Evolutionary conservation across 2,888 invertebrate species (phyloP), one percentile per base, ranked within the genome.

Genomic region (Allacma fusca): DNA sequence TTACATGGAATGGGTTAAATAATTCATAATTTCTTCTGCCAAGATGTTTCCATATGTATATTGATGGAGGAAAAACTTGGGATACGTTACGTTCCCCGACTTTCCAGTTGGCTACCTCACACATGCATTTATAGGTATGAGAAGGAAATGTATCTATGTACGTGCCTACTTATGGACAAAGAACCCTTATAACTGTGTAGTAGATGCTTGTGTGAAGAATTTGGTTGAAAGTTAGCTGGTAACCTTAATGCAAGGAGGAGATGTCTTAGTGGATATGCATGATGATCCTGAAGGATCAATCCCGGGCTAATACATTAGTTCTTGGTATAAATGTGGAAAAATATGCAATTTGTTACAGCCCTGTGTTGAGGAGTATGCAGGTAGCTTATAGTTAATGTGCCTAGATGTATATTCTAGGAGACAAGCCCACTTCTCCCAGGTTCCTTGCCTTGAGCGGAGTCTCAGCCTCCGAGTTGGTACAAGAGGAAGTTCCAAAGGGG

Each of bases 281-380:
- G 50, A n/a, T 50, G 50, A 50, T 50, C 50, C 50, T 50, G 16
- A 2, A 50, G 50, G 50, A 50, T 50, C 5, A 50, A 50, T 50
- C 16, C 50, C 19, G 1, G 4, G 50, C 5, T 50, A 50, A 50
- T 50, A n/a, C 50, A 50, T 50, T 50, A 50, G 50, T 50, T 50
- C 7, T 50, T 50, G 50, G 50, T 50, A 50, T 50, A 50, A 50
- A 50, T 50, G 50, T 50, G 50, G 50, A 50, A 50, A 50, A 50
- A 50, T 50, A 50, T 16, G 50, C 50, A 16, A 50, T 50, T 50
- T 50, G 50, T 16, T 50, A 50, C 16, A 12, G 5, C 50, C 16
- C 50, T 34, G 34, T 34, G 34, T 50, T 50, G 5, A 50, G 9
- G 1, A 50, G 16, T n/a, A 4, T 50, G 50, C n/a, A n/a, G 50